Base-by-base conservation (phyloP, 1,140 invertebrate species). In the Hycleus phaleratus region DNA sequence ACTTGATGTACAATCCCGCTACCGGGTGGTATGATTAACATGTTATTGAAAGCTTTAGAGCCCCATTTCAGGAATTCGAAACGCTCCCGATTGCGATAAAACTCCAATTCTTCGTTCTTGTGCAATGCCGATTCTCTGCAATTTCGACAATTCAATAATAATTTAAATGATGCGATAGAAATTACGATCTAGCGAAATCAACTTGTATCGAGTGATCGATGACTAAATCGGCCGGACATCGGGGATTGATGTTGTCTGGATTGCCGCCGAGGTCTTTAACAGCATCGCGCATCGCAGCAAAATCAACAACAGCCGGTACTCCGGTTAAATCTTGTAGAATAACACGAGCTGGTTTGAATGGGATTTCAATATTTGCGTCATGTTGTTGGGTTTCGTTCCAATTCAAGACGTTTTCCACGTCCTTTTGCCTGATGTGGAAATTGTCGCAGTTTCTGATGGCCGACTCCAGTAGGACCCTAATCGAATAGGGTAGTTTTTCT, bases 121-220 rank as follows among this genome's bases (percentile, higher is more conserved):
- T 88, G 82, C 40, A 97, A 73, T 0, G 97, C 90, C 74, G 96
- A 91, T 6, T 84, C 77, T 60, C 92, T 95, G 73, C 52, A 40
- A 52, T 38, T 32, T 11, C 10, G 4, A 38, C 46, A 26, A 38
- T 38, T 10, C 10, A 32, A 32, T 44, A 51, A 53, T 53, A 42
- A 46, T 57, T 51, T 8, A 18, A 46, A 49, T 26, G 38, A 57
- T 43, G 3, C 10, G 1, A 6, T 11, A 55, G 6, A 49, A 79
- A 81, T 80, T 78, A 95, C 92, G 83, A 86, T 75, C 93, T 81
- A 5, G 84, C 84, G 71, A 93, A 95, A 77, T 99, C 96, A 24
- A 96, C 96, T 79, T 98, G 95, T 46, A 99, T 88, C 0, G 95
- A 98, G 75, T 99, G 96, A 79, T 99, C 97, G 62, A 99, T 97